phyloP scores from a whole-genome alignment of 2,797 vertebrate species.

The Hydrocynus forskahlii region DNA sequence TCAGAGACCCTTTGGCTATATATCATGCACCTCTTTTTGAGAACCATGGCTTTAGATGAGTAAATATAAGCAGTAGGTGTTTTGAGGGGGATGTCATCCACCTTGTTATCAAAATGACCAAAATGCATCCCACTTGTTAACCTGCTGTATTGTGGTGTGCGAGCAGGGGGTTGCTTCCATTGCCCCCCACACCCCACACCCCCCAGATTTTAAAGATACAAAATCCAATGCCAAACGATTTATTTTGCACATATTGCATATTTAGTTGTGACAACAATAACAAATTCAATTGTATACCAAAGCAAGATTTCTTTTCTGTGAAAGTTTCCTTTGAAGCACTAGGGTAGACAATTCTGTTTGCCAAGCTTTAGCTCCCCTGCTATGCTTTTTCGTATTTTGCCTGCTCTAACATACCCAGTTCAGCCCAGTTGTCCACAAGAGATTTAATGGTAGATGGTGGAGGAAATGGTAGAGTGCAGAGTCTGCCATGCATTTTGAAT shows the following conservation, averaged over 20 bases:
- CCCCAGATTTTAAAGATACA: background rate
- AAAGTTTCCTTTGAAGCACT: background rate
- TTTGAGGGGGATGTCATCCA: too few relatives aligned
- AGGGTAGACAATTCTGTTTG: background rate
- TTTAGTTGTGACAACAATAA: background rate
- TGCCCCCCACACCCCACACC: too few relatives aligned
- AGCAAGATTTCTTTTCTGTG: background rate
- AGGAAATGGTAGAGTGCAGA: conserved; percentile 6
- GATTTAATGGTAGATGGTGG: background rate
- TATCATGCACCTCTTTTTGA: too few relatives aligned
- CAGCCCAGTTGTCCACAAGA: background rate
- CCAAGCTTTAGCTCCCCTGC: background rate
- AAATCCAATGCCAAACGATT: background rate
- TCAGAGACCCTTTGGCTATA: too few relatives aligned
- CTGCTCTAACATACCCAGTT: background rate
- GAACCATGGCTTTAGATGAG: too few relatives aligned
- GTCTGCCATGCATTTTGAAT: conserved; percentile 33
- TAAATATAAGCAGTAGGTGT: too few relatives aligned
- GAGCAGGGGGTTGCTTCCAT: too few relatives aligned
- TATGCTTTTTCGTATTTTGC: background rate
- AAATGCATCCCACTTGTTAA: too few relatives aligned
- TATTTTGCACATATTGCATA: too few relatives aligned
- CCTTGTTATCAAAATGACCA: too few relatives aligned
- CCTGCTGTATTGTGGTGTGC: too few relatives aligned
- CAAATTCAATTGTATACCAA: background rate